These are phyloP conservation scores for Pseudobourletiella spinata DNA, from an alignment of 1,140 invertebrate species.

Conservation along the genomic window DNA sequence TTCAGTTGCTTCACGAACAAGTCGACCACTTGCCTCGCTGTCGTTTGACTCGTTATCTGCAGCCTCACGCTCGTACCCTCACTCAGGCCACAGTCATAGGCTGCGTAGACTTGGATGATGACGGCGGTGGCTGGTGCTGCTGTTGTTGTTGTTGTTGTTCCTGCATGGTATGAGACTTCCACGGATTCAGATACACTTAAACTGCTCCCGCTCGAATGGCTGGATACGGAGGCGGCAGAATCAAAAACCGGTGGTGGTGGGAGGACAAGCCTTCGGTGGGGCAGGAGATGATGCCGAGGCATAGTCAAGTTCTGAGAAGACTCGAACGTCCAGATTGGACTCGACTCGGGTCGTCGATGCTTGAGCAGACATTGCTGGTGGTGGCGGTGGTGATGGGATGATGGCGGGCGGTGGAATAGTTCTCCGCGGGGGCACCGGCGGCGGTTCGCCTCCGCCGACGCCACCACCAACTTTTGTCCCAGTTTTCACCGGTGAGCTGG, in stretches of 20 bases:
- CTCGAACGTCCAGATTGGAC: constrained; percentile 2
- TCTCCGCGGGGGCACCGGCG: constrained; percentile 14
- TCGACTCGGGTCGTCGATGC: no score
- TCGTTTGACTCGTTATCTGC: constrained; percentile 80
- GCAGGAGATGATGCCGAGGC: background rate
- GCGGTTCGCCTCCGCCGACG: constrained; percentile 10
- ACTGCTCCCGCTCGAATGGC: no score
- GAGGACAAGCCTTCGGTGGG: background rate
- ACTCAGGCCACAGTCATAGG: constrained; percentile 86
- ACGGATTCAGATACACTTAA: no score
- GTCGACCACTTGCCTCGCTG: constrained; percentile 67
- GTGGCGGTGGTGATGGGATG: no score
- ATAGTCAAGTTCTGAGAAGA: background rate
- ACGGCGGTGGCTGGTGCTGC: no score
- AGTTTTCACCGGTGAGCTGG: no score
- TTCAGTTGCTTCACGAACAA: constrained; percentile 21
- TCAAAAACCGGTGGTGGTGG: background rate
- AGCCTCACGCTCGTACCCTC: constrained; percentile 84
- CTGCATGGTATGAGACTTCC: no score
- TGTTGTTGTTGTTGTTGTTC: no score
- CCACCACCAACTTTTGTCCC: no score
- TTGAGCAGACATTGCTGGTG: background rate
- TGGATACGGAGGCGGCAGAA: no score
- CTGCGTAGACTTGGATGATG: constrained; percentile 78
- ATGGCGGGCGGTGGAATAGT: constrained; percentile 12